Evolutionary conservation across 2,888 invertebrate genomes (phyloP), one percentile per base, ranked within the genome.

Genomic region (Leptinotarsa haldemani): DNA sequence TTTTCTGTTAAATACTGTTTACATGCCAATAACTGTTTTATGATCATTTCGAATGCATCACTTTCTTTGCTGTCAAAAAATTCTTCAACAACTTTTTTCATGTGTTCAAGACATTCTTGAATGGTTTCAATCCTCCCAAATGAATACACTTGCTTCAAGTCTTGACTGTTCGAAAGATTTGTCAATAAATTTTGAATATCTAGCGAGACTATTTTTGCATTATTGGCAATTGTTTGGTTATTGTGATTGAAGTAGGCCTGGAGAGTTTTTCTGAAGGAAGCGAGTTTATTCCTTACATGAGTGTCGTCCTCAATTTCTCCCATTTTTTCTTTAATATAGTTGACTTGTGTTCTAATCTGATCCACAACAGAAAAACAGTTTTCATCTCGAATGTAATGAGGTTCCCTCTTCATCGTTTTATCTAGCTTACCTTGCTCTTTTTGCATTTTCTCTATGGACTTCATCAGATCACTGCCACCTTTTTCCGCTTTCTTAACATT

Each of bases 321-420:
- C 1, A 80, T 68, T 71, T 81, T 80, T 69, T 80, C 80, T 68
- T 78, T 81, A 18, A 81, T 78, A 48, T 80, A 80, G 65, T 80
- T 65, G 13, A 81, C 80, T 70, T 81, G 79, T 58, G 75, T 71
- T 70, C 78, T 80, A 7, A 81, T 78, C 70, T 80, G 78, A 64
- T 81, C 79, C 22, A 81, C 77, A 72, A 75, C 74, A 1, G 80
- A 80, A 65, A 80, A 80, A 3, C 77, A 63, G 47, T 71, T 70
- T 12, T 74, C 73, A 46, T 68, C 56, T 20, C 53, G 67, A 4
- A 18, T n/a, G 20, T n/a, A 30, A 50, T 12, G 16, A 9, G 16
- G 9, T 46, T 46, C 20, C 3, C 46, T 65, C 46, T n/a, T 65
- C 5, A 65, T 20, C 50, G 20, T 52, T 16, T 12, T 5, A 48